Base-by-base conservation (phyloP, 1,140 invertebrate species). In the Grapholita molesta region DNA sequence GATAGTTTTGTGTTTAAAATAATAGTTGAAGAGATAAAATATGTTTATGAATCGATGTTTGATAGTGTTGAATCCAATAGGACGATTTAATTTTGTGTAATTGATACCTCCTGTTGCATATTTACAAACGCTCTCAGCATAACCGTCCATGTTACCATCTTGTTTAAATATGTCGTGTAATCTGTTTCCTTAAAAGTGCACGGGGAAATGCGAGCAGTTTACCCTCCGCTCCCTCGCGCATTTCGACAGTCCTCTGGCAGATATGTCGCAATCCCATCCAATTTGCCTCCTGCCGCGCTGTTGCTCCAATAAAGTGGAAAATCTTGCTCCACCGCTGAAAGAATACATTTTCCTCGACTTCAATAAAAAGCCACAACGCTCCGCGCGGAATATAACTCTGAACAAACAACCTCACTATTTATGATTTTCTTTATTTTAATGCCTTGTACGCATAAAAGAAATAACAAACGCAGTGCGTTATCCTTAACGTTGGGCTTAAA, bases 181-280 rank as follows among this genome's bases (percentile, higher is more conserved):
- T 69, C 73, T 71, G 74, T 74, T n/a, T 82, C 71, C 70, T 72
- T 76, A 78, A 76, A 74, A 83, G 78, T 73, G 70, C 72, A 73
- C 64, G 79, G 69, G 77, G 75, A 74, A 80, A 82, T 83, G 80
- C 71, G 76, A 84, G 78, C 83, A 84, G 87, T 83, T 86, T 85
- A 87, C 82, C 81, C 77, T 75, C 65, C 70, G 71, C 70, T 79
- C 75, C 74, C 77, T 57, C 66, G 80, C 71, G 82, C 79, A 82
- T 84, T 84, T 85, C 83, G 77, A 75, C 80, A 84, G 81, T 79
- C 82, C 78, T 65, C 55, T 68, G 82, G 80, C 75, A 87, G 84
- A 88, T 88, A 86, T 87, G 85, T 89, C 87, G 84, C 87, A 88
- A 88, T 88, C 83, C 82, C 79, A 86, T 88, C 88, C 85, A 89